Percentiles rank a stretch among this genome's conserved stretches.
Conservation (phyloP, 1,140 invertebrate genomes). For the Heliconius eleuchia region DNA sequence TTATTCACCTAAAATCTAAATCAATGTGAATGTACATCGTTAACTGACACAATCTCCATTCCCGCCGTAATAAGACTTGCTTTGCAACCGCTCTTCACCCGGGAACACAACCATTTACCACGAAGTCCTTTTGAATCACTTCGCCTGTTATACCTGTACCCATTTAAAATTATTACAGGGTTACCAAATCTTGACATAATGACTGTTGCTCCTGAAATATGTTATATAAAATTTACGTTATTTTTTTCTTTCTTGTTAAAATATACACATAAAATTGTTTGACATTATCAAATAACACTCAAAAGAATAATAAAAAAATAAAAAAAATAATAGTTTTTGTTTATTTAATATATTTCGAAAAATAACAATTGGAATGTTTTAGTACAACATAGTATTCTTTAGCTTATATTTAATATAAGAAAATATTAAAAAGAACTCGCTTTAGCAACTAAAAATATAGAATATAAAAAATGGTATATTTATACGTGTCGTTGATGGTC, state of each 20-base stretch:
- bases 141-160: conserved; percentile 25
- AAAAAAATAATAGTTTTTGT: not conserved
- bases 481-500: not conserved
- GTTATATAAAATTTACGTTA: no score
- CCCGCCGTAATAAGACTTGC: conserved; percentile 15
- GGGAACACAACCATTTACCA: conserved; percentile 44
- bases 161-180: not conserved
- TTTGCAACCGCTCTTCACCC: conserved; percentile 38
- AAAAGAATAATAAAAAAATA: not conserved
- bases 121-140: conserved; percentile 28
- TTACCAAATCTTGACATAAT: conserved; percentile 8
- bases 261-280: no score
- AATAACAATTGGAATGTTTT: not conserved
- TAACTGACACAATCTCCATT: not conserved
- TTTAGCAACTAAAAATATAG: not conserved
- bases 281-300: not conserved
- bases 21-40: not conserved
- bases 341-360: not conserved
- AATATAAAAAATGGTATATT: not conserved
- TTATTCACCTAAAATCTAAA: not conserved
- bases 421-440: not conserved
- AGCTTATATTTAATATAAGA: not conserved
- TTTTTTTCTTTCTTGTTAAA: no score
- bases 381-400: not conserved
- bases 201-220: no score